phyloP scores from a whole-genome alignment of 2,888 invertebrate genomes.

The Actias luna region DNA sequence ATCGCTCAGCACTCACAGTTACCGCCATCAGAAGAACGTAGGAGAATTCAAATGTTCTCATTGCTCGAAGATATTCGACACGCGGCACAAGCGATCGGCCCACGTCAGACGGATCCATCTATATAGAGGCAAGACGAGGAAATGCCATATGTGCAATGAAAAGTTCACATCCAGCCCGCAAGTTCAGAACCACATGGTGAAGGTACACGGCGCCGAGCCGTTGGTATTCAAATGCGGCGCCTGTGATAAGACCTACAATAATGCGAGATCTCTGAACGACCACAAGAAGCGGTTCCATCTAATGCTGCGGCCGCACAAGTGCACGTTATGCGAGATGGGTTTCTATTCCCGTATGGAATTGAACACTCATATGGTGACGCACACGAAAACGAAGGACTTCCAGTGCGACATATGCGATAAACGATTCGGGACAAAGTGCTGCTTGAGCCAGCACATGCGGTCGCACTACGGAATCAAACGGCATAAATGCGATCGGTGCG shows the following conservation, averaged over 20 bases:
- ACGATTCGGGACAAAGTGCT: constrained; percentile 31
- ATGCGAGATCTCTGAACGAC: constrained; percentile 33
- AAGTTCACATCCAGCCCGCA: constrained; percentile 45
- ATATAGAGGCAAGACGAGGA: constrained; percentile 33
- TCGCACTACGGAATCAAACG: constrained; percentile 39
- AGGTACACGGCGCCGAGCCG: constrained; percentile 40
- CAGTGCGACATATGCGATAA: constrained; percentile 57
- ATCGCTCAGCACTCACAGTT: constrained; percentile 35
- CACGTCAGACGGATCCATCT: constrained; percentile 58
- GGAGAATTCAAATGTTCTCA: constrained; percentile 42
- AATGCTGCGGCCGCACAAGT: constrained; percentile 54
- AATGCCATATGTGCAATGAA: constrained; percentile 48
- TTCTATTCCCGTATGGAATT: constrained; percentile 40
- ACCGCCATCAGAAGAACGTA: constrained; percentile 31
- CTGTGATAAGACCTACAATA: constrained; percentile 43
- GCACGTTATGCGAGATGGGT: constrained; percentile 59
- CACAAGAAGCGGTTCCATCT: constrained; percentile 57
- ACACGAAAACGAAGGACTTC: constrained; percentile 51
- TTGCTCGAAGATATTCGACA: constrained; percentile 60
- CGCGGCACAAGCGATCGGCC: constrained; percentile 46
- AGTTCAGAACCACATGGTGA: constrained; percentile 44
- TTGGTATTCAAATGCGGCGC: constrained; percentile 44
- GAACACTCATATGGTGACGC: constrained; percentile 50
- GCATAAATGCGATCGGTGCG: constrained; percentile 34
- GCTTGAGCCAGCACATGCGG: constrained; percentile 41